Evolutionary conservation across 2,797 vertebrate genomes (phyloP), one percentile per base, ranked within the genome.

Genomic region (Podarcis siculus): DNA sequence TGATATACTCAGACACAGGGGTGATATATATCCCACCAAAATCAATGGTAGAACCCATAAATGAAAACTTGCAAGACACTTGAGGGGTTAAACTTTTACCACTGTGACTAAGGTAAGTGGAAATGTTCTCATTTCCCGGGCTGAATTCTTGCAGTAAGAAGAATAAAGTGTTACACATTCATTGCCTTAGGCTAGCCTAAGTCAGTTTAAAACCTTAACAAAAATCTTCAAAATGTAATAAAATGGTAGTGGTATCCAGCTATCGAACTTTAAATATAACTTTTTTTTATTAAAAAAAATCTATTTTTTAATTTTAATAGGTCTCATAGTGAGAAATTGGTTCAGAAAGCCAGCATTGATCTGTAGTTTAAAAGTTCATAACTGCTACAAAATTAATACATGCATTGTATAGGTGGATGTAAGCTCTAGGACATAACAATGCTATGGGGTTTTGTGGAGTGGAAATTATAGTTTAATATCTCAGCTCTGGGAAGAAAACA

Each of bases 101-200:
- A 79, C 30, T 6, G 21, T 91, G 82, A 91, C 49, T 84, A 72
- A 88, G 80, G 90, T 93, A 91, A 89, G 83, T 77, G 27, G 90
- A 94, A 93, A 79, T 25, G 3, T 73, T 93, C 78, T 93, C 86
- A 81, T 39, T 92, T 49, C 27, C 90, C 19, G 27, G 49, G 71
- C 35, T 92, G 79, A 95, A 89, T 92, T 91, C 39, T 89, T 94
- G 83, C 30, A 93, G 75, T 86, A 69, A 89, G 94, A 96, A 87
- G 27, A 39, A 90, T 88, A 92, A 93, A 77, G 0, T 49, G 90
- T 90, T 91, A 91, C 1, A 10, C 25, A 13, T 86, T 95, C 25
- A 13, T 87, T 95, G 86, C 93, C 89, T 90, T 79, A 86, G 88
- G 93, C 83, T 37, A 92, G 83, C 80, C 39, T 87, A 55, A 94